Percentiles rank a stretch among this genome's conserved stretches.
These are phyloP conservation scores for Chiloscyllium punctatum DNA, from an alignment of 2,797 vertebrate genomes.

Conservation along the genomic window DNA sequence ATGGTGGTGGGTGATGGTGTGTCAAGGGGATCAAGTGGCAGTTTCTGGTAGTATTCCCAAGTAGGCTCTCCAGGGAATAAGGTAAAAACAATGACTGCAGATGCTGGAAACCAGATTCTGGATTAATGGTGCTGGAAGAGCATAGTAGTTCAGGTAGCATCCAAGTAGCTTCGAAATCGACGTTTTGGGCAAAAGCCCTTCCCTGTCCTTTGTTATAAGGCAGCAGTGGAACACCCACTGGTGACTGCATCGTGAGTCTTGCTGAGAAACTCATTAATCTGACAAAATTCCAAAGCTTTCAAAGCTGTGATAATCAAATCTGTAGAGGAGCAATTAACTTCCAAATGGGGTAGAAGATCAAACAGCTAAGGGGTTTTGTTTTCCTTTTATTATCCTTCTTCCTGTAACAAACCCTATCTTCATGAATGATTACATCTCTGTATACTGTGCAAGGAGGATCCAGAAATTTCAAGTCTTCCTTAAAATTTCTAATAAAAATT, in stretches of 20 bases:
- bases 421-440: background rate
- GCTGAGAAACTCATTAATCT: background rate
- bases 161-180: too few species aligned
- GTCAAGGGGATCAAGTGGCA: background rate
- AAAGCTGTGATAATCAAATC: background rate
- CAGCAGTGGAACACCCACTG: background rate
- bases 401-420: background rate
- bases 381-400: too few species aligned
- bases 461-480: background rate
- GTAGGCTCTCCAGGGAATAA: background rate
- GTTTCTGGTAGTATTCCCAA: background rate
- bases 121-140: too few species aligned
- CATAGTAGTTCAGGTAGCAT: too few species aligned
- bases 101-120: too few species aligned
- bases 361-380: background rate
- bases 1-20: too few species aligned
- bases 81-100: too few species aligned
- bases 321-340: background rate
- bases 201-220: background rate
- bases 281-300: background rate
- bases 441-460: background rate
- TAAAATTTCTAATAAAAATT: background rate
- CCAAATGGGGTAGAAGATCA: background rate
- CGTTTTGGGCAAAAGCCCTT: too few species aligned
- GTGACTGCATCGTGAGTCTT: background rate